Conservation (phyloP, 2,797 vertebrate genomes). For the Cuniculus paca region DNA sequence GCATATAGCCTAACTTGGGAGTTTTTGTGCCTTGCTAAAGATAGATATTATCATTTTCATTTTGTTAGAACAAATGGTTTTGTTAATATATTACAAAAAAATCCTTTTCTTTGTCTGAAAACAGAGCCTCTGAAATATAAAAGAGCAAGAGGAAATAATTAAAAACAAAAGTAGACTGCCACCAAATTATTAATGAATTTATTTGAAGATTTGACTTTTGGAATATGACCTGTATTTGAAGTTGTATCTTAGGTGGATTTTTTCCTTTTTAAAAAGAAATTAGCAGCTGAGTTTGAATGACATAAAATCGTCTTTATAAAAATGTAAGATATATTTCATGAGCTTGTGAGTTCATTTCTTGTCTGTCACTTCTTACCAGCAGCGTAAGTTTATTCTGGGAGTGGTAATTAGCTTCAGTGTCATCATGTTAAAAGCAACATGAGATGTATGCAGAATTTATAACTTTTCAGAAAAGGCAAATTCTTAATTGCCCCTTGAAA, state of each 20-base stretch:
- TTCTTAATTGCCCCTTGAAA: conserved; percentile 57
- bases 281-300: conserved; percentile 55
- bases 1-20: conserved; percentile 31
- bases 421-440: conserved; percentile 43
- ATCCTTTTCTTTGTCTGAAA: conserved; percentile 59
- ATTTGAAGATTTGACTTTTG: conserved; percentile 55
- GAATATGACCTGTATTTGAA: conserved; percentile 53
- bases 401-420: conserved; percentile 19
- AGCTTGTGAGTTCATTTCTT: conserved; percentile 57
- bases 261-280: conserved; percentile 47
- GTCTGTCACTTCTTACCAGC: conserved; percentile 6
- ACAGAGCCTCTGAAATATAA: conserved; percentile 43
- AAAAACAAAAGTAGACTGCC: conserved; percentile 52
- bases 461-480: conserved; percentile 22
- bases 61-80: conserved; percentile 55
- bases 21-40: conserved; percentile 50
- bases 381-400: conserved; percentile 13
- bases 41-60: conserved; percentile 69
- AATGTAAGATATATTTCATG: conserved; percentile 43
- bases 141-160: conserved; percentile 50
- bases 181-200: conserved; percentile 43
- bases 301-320: conserved; percentile 54
- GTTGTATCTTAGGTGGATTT: conserved; percentile 50
- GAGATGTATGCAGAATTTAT: conserved; percentile 33
- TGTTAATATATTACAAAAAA: conserved; percentile 48